phyloP scores from a whole-genome alignment of 2,113 vertebrate species.

The Grantiella picta region DNA sequence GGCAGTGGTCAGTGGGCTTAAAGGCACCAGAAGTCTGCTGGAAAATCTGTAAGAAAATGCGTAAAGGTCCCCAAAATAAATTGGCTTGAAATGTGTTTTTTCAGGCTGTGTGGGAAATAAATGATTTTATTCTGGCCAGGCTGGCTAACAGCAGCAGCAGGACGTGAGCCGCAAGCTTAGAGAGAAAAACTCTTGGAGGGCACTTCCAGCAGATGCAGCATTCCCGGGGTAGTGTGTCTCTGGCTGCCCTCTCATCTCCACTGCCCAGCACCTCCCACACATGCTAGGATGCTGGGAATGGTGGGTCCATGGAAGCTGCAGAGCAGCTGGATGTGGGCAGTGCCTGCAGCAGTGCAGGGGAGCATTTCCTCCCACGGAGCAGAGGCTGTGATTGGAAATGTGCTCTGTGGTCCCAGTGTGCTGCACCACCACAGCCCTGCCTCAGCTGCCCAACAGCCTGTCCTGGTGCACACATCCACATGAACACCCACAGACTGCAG shows the following conservation, averaged over 20 bases:
- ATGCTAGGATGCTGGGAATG: not conserved
- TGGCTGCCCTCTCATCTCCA: not conserved
- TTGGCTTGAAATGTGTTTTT: not conserved
- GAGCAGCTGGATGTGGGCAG: not conserved
- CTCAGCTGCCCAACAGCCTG: not conserved
- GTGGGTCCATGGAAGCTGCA: not conserved
- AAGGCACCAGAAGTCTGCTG: not conserved
- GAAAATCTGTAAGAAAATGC: not conserved
- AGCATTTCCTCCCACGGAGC: accelerated
- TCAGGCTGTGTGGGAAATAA: not conserved
- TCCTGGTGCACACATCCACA: accelerated
- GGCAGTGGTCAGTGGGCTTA: not conserved
- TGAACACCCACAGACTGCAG: accelerated
- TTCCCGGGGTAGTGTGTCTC: not conserved
- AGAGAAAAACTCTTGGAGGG: not conserved
- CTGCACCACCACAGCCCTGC: not conserved
- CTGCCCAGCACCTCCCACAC: not conserved
- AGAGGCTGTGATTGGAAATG: accelerated
- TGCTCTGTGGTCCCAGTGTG: accelerated
- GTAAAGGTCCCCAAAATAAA: not conserved
- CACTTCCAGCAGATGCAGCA: not conserved
- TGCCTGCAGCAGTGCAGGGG: accelerated
- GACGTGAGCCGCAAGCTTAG: not conserved
- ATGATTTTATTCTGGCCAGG: not conserved
- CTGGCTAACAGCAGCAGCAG: not conserved